Evolutionary conservation across 2,797 vertebrate species (phyloP).

Genomic region (Sphenopsis melanotis): DNA sequence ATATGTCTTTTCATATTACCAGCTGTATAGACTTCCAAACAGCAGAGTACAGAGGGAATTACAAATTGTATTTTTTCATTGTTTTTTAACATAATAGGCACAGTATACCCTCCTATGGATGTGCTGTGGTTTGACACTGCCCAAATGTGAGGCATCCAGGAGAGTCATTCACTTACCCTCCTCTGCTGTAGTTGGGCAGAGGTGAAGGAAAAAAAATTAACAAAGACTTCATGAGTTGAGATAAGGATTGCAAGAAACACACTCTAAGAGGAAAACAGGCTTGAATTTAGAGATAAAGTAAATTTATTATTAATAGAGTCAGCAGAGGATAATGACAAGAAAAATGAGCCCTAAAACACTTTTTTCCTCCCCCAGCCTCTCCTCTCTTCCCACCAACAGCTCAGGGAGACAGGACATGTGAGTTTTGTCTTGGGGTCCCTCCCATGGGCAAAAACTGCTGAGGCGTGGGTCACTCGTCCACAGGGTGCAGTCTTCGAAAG

Average conservation of each 20-base stretch:
- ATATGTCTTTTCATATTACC: neutral
- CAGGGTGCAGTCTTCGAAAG: rapidly evolving
- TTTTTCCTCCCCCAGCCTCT: rapidly evolving
- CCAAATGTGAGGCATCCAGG: rapidly evolving
- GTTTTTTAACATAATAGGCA: neutral
- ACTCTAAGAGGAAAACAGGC: neutral
- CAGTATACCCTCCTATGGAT: neutral
- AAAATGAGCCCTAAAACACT: neutral
- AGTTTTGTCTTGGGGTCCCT: neutral
- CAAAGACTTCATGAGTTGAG: rapidly evolving
- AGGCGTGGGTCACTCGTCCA: rapidly evolving
- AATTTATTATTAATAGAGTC: neutral
- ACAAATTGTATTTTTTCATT: neutral
- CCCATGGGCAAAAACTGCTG: neutral
- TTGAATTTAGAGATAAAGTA: neutral
- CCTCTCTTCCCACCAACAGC: rapidly evolving
- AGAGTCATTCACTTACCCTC: neutral
- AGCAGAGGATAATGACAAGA: neutral
- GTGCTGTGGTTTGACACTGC: neutral
- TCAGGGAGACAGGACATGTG: neutral
- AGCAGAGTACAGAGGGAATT: neutral
- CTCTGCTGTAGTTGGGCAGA: neutral
- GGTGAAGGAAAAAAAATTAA: neutral
- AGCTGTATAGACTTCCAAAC: neutral
- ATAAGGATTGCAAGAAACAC: rapidly evolving